Base-by-base conservation (phyloP, 2,888 invertebrate species). In the Cantharis nigra region DNA sequence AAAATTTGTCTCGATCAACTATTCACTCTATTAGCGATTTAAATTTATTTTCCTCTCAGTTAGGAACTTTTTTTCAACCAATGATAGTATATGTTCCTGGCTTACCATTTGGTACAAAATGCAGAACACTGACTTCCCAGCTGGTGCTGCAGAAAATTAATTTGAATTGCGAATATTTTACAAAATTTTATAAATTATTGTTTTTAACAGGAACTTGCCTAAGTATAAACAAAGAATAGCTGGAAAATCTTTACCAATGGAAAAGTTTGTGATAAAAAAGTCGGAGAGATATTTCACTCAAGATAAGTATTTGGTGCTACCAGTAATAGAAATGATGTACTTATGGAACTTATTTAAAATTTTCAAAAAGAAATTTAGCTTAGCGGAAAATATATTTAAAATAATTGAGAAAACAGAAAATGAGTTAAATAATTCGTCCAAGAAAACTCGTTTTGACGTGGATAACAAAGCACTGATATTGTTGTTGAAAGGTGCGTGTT, bases 231-330 rank as follows among this genome's bases (percentile, higher is more conserved):
- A 97, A 86, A 92, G 96, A 76, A 96, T 98, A 74, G 98, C 98
- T 30, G 98, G 99, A 0, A 98, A 98, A 89, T 98, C 98, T 0
- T 89, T 99, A 80, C 98, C 99, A 1, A 95, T 98, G 93, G 98
- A 99, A 89, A 99, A 99, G 88, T 98, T 98, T 89, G 95, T 95
- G 69, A 92, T 96, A n/a, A 94, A 94, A 85, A 96, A 97, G 83
- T 92, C 96, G 67, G 92, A 93, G 81, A 91, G 97, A 71, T 98
- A 93, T 88, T 91, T 92, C 79, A 91, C 91, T 62, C 97, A 97
- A 87, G 92, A 93, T 71, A 91, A 93, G 72, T 90, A 90, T 63
- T 90, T 99, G 23, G 89, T 95, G 5, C 90, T 98, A 82, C 98
- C 98, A 1, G 94, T 94, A 18, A 90, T 96, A 80, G 98, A 98